Evolutionary conservation across 1,140 invertebrate genomes (phyloP), one percentile per base, ranked within the genome.

Genomic region (Limonius californicus): DNA sequence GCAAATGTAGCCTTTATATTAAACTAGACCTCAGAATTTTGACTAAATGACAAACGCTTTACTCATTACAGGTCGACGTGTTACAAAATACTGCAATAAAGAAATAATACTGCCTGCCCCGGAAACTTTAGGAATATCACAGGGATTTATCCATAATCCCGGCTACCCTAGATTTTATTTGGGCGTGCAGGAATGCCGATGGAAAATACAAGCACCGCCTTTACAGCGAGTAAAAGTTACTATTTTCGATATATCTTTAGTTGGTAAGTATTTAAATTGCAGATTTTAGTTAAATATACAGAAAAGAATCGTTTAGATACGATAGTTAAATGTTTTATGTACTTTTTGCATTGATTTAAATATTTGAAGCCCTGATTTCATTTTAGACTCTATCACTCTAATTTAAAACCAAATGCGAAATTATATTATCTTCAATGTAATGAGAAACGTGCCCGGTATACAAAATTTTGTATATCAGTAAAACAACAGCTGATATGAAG

Each of bases 111-210:
- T 81, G 2, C 72, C 23, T 63, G 63, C 69, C 3, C 74, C 76
- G 20, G 79, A 77, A 60, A 78, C 77, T 61, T 77, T 80, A 63
- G 61, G 59, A 21, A 23, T 64, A 12, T 68, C 71, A 8, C 71
- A 76, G 35, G 85, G 84, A 1, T 85, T 84, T 71, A 78, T 85
- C 21, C 77, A 80, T 15, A 84, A 81, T 57, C 84, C 85, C 0
- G 84, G 84, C 0, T 87, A 86, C 73, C 85, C 85, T 0, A 78
- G 82, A 68, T 86, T 80, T 74, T 86, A 86, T 70, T 76, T 85
- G 47, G 83, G 81, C 2, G 75, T 78, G 56, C 70, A 74, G 61
- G 56, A 74, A 47, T 86, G 85, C 70, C 71, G 74, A 12, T 85
- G 85, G 84, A 77, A 74, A 27, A 71, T 86, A 3, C 71, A 68